Evolutionary conservation across 2,888 invertebrate species (phyloP).

Genomic region (Pycnomerus fuliginosus): DNA sequence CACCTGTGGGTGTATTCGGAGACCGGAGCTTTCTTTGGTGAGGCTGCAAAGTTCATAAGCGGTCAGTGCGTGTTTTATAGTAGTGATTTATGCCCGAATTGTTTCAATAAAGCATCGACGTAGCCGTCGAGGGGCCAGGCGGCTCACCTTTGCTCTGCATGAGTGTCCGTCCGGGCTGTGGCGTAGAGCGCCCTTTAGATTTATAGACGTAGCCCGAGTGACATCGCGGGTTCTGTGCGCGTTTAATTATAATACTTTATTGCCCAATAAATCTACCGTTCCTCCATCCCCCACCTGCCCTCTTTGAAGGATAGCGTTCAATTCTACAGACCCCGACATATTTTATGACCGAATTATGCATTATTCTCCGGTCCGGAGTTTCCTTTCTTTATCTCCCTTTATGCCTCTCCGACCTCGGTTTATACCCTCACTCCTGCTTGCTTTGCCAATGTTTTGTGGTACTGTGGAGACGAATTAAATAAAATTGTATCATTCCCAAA

Average conservation of each 20-base stretch:
- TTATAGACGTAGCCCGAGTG: constrained; percentile 56
- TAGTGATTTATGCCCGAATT: constrained; percentile 36
- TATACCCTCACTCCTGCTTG: constrained; percentile 29
- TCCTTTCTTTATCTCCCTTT: constrained; percentile 35
- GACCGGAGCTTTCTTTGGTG: background rate
- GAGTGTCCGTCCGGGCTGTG: constrained; percentile 55
- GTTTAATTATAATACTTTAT: constrained; percentile 81
- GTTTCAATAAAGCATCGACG: constrained; percentile 35
- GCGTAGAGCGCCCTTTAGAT: constrained; percentile 54
- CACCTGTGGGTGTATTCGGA: background rate
- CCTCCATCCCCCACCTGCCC: constrained; percentile 51
- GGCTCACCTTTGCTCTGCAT: constrained; percentile 60
- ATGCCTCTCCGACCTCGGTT: constrained; percentile 20
- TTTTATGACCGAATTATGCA: constrained; percentile 70
- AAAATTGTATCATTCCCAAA: constrained; percentile 33
- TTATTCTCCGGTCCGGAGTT: constrained; percentile 44
- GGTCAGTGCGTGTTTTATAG: constrained; percentile 34
- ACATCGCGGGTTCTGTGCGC: constrained; percentile 58
- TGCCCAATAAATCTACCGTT: constrained; percentile 71
- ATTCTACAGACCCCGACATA: constrained; percentile 65
- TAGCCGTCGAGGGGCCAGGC: constrained; percentile 18
- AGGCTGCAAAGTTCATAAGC: constrained; percentile 29
- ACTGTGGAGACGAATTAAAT: constrained; percentile 40
- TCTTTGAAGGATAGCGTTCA: constrained; percentile 66
- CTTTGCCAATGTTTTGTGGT: constrained; percentile 40